Conservation (phyloP, 2,888 invertebrate genomes). For the Ormyrus pomaceus region DNA sequence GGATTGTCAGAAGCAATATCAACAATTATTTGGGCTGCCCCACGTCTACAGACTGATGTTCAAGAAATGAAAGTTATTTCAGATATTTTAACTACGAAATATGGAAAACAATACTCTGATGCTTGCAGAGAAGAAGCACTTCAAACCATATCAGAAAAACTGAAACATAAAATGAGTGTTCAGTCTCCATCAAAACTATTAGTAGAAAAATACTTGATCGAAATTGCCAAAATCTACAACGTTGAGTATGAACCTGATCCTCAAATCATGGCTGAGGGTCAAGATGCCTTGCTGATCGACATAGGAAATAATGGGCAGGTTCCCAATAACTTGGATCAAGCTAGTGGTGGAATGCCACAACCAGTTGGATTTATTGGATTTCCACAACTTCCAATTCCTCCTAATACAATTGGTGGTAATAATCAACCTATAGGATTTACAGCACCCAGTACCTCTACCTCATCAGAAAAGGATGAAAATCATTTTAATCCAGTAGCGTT, state of each 20-base stretch:
- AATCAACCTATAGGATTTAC: conserved; percentile 67
- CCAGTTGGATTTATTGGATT: conserved; percentile 90
- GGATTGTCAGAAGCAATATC: conserved; percentile 97
- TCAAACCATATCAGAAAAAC: conserved; percentile 90
- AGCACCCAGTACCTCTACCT: conserved; percentile 60
- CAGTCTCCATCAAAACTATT: conserved; percentile 97
- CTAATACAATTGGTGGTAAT: conserved; percentile 70
- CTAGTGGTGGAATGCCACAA: conserved; percentile 78
- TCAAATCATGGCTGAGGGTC: conserved; percentile 89
- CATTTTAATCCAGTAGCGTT: conserved; percentile 74
- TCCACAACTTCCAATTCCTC: conserved; percentile 83
- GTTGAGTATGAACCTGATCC: conserved; percentile 97
- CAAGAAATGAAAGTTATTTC: conserved; percentile 87
- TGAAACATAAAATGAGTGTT: conserved; percentile 94
- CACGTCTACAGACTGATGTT: conserved; percentile 91
- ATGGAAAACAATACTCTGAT: conserved; percentile 95
- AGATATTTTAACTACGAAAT: conserved; percentile 92
- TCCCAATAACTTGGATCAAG: conserved; percentile 79
- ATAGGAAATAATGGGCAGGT: conserved; percentile 67
- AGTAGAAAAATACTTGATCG: conserved; percentile 95
- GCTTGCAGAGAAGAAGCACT: conserved; percentile 90
- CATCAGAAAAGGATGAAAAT: conserved; percentile 66
- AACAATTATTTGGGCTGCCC: conserved; percentile 97
- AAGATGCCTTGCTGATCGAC: conserved; percentile 71
- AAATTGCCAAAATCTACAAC: conserved; percentile 97